These are phyloP conservation scores for Papilio xuthus DNA, from an alignment of 1,140 invertebrate genomes.

Conservation along the genomic window DNA sequence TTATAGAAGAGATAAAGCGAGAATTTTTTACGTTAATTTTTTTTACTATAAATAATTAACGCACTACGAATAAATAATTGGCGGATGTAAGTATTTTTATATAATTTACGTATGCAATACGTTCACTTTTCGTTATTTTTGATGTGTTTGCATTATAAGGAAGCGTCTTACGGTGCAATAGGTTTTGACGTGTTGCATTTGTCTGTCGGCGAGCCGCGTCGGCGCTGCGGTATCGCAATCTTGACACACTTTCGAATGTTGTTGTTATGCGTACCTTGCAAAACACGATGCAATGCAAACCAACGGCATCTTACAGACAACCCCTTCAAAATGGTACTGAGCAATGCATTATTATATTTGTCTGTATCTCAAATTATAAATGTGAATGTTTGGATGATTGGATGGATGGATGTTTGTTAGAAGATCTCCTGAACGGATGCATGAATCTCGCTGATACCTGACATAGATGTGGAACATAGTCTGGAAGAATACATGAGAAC, in stretches of 20 bases:
- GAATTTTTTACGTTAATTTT: neutral
- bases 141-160: conserved; percentile 37
- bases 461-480: too few species aligned
- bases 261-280: conserved; percentile 78
- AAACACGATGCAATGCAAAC: conserved; percentile 70
- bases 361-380: too few species aligned
- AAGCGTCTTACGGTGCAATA: conserved; percentile 50
- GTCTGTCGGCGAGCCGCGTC: conserved; percentile 60
- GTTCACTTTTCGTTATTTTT: conserved; percentile 9
- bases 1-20: neutral
- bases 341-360: neutral
- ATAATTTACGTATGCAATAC: neutral
- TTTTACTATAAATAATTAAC: neutral
- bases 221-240: conserved; percentile 71
- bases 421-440: too few species aligned
- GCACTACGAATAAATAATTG: neutral
- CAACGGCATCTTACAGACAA: conserved; percentile 45
- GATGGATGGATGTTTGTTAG: too few species aligned
- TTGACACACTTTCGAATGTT: conserved; percentile 80
- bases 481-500: too few species aligned
- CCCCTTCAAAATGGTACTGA: neutral
- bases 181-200: conserved; percentile 68
- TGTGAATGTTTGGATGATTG: too few species aligned
- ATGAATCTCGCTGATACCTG: too few species aligned
- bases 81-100: neutral